These are phyloP conservation scores for Desmodus rotundus DNA, from an alignment of 2,113 vertebrate species.

Conservation along the genomic window DNA sequence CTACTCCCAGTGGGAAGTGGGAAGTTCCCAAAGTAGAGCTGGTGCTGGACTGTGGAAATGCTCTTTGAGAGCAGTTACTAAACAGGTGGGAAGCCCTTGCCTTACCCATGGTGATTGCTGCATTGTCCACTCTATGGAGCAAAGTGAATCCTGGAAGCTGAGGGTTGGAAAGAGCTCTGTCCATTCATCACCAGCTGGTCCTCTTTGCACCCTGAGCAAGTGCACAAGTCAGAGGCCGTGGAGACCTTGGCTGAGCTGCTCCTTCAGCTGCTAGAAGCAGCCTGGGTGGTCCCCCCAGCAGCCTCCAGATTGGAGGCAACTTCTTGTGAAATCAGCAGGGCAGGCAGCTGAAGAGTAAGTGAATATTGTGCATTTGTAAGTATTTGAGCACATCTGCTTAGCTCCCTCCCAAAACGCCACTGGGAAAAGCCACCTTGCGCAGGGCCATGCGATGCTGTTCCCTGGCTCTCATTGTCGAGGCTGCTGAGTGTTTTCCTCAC, in stretches of 20 bases:
- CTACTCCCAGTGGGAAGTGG: not conserved
- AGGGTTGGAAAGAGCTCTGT: not conserved
- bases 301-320: slow-evolving; percentile 77
- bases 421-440: slow-evolving; percentile 77
- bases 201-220: too few species aligned
- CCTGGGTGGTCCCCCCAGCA: not conserved
- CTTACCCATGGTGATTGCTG: rapidly evolving
- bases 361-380: slow-evolving; percentile 84
- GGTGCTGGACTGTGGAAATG: not conserved
- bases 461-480: slow-evolving; percentile 81
- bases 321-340: slow-evolving; percentile 76
- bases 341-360: slow-evolving; percentile 79
- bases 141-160: not conserved
- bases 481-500: slow-evolving; percentile 80
- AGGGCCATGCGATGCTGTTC: slow-evolving; percentile 75
- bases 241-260: not conserved
- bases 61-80: not conserved
- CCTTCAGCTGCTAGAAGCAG: not conserved
- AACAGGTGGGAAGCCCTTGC: not conserved
- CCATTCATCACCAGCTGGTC: not conserved
- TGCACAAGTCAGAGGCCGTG: rapidly evolving
- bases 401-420: slow-evolving; percentile 75
- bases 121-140: rapidly evolving
- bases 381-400: slow-evolving; percentile 84
- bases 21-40: not conserved